Base-by-base conservation (phyloP, 2,797 vertebrate species). In the Scyliorhinus canicula region DNA sequence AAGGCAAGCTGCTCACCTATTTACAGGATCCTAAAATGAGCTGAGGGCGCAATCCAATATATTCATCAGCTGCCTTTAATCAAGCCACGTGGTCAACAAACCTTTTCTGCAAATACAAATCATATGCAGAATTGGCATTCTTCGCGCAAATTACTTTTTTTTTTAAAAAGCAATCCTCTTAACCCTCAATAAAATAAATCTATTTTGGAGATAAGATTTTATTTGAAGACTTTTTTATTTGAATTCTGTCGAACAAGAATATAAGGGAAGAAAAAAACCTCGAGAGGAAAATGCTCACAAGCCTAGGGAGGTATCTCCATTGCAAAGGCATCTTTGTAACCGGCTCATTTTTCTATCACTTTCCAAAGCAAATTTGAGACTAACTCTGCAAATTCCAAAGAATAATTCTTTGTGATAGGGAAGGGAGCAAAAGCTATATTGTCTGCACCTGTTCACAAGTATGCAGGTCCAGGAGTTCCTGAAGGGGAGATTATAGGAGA, bases 191-290 rank as follows among this genome's bases (percentile, higher is more conserved):
- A 94, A 50, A 94, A 7, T 74, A 52, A 94, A 74, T 94, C 93
- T 94, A 74, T 94, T 94, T 94, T 94, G 93, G 93, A 74, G 69
- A 94, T 74, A 71, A 94, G 74, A 94, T 74, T 50, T 94, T 94
- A 94, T 94, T 94, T 74, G 67, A 94, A 74, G 16, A 19, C 47
- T 52, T 65, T 94, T 31, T 35, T 50, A 94, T 31, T 47, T 71
- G n/a, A 14, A 12, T 52, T 9, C 26, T 69, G 65, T 40, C 1
- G 3, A 74, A 26, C 90, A 24, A 47, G 63, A 93, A 71, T 63
- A 63, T 40, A 91, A 91, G 57, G 14, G 57, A 24, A 91, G 19
- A 4, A 91, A 44, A 63, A 44, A 3, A 8, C 2, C 19, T 60
- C n/a, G 88, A 12, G n/a, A 91, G 88, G 88, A 93, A 71, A 44